phyloP scores from a whole-genome alignment of 1,140 invertebrate species.

The Cotesia typhae region DNA sequence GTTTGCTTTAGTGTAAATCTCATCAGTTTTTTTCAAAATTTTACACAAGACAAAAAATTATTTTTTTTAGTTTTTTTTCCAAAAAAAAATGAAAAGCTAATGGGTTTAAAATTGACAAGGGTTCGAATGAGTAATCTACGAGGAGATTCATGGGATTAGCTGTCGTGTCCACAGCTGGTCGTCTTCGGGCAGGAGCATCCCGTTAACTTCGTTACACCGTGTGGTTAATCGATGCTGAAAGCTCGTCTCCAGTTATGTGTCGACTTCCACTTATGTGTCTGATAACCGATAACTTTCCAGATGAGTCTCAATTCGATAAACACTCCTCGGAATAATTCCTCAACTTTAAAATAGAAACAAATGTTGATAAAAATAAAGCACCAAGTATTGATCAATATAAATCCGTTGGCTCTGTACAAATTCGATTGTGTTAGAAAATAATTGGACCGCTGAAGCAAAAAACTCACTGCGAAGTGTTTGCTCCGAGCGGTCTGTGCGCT shows the following conservation, averaged over 20 bases:
- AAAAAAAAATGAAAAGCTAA: not conserved
- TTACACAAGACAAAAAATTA: not conserved
- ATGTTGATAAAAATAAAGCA: too few species aligned
- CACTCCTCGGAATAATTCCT: constrained; percentile 14
- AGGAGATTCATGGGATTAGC: constrained; percentile 23
- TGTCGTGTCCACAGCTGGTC: constrained; percentile 23
- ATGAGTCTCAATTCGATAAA: constrained; percentile 19
- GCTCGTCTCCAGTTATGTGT: constrained; percentile 3
- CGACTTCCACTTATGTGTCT: not conserved
- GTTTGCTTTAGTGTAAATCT: too few species aligned
- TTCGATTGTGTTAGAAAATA: too few species aligned
- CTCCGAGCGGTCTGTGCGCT: too few species aligned
- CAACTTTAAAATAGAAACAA: not conserved
- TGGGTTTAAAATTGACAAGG: not conserved
- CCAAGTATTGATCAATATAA: too few species aligned
- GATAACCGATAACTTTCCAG: constrained; percentile 9
- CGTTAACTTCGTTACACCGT: constrained; percentile 22
- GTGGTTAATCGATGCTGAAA: constrained; percentile 25
- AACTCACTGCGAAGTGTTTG: too few species aligned
- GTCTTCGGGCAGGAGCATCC: not conserved
- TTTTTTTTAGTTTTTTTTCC: not conserved
- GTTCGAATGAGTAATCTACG: not conserved
- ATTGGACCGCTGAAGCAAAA: too few species aligned
- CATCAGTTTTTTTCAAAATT: too few species aligned
- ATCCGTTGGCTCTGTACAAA: too few species aligned